Percentiles rank a stretch among this genome's conserved stretches.
Conservation (phyloP, 2,113 vertebrate species). For the Channa argus region DNA sequence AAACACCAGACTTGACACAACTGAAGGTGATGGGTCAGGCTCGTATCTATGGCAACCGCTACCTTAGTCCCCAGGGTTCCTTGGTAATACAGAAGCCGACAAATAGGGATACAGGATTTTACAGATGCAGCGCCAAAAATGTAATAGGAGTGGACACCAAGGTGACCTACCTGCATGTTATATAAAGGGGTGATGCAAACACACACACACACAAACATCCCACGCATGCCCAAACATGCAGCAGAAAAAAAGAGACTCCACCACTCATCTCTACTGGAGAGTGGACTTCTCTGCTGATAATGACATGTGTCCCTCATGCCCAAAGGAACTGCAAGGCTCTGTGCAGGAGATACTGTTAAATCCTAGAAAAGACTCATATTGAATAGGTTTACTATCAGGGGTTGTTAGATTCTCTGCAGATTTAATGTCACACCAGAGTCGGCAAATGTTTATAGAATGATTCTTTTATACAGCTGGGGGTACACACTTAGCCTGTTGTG, state of each 20-base stretch:
- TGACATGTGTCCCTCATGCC: conserved; percentile 55
- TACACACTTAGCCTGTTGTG: conserved; percentile 5
- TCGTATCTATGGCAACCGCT: conserved; percentile 89
- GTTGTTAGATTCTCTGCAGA: not conserved
- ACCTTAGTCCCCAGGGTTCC: conserved; percentile 91
- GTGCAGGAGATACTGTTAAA: conserved; percentile 71
- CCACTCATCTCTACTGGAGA: conserved; percentile 21
- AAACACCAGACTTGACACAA: conserved; percentile 88
- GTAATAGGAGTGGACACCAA: conserved; percentile 91
- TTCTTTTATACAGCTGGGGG: conserved; percentile 2
- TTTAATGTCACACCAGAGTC: not conserved
- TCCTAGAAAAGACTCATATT: conserved; percentile 44
- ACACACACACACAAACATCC: not conserved
- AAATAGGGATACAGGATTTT: conserved; percentile 89
- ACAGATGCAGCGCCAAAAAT: conserved; percentile 93
- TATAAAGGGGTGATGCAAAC: conserved; percentile 75
- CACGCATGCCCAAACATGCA: conserved; percentile 12
- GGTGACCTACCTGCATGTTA: conserved; percentile 92
- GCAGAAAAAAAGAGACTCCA: conserved; percentile 16
- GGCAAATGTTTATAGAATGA: conserved; percentile 6
- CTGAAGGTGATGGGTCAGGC: conserved; percentile 84
- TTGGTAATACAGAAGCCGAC: conserved; percentile 89
- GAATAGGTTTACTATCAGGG: conserved; percentile 4
- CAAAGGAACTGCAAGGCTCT: conserved; percentile 77
- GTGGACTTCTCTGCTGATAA: conserved; percentile 32